Conservation (phyloP, 92 coral and sea anemone genomes). For the Palythoa caribaeorum region DNA sequence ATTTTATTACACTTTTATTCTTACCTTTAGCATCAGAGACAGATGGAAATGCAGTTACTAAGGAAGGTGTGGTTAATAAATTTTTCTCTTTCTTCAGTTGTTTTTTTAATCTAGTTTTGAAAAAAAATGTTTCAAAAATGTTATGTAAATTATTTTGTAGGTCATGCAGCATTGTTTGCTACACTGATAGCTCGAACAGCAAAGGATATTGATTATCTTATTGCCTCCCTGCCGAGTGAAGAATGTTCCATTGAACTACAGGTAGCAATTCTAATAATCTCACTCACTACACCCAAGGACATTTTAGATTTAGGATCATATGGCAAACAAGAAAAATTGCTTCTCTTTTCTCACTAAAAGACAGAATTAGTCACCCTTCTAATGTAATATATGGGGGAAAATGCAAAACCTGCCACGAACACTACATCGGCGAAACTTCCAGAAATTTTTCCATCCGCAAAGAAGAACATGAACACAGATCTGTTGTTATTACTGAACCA, state of each 20-base stretch:
- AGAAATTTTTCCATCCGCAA: no score
- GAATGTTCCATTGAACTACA: slow-evolving; percentile 95
- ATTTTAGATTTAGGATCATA: no score
- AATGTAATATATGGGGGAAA: no score
- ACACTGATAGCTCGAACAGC: slow-evolving; percentile 94
- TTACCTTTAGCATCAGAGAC: slow-evolving; percentile 53
- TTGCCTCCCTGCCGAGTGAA: slow-evolving; percentile 94
- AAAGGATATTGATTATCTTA: slow-evolving; percentile 91
- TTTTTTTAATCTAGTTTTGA: not conserved
- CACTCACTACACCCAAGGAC: no score
- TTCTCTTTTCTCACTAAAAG: no score
- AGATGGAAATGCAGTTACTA: slow-evolving; percentile 73
- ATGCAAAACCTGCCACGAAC: no score
- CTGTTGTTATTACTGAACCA: no score
- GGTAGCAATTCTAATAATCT: slow-evolving; percentile 48
- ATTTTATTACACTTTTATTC: no score
- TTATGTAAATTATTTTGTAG: slow-evolving; percentile 44
- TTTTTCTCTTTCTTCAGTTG: not conserved
- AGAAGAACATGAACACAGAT: no score
- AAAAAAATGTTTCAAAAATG: not conserved
- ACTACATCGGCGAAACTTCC: no score
- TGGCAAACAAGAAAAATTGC: no score
- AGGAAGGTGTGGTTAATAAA: slow-evolving; percentile 72
- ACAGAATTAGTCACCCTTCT: no score
- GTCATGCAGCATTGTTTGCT: slow-evolving; percentile 95